A percentile compares a stretch with the other conserved stretches of the same genome.
Evolutionary conservation across 2,797 vertebrate species (phyloP).

Genomic region (Brachymystax lenok): DNA sequence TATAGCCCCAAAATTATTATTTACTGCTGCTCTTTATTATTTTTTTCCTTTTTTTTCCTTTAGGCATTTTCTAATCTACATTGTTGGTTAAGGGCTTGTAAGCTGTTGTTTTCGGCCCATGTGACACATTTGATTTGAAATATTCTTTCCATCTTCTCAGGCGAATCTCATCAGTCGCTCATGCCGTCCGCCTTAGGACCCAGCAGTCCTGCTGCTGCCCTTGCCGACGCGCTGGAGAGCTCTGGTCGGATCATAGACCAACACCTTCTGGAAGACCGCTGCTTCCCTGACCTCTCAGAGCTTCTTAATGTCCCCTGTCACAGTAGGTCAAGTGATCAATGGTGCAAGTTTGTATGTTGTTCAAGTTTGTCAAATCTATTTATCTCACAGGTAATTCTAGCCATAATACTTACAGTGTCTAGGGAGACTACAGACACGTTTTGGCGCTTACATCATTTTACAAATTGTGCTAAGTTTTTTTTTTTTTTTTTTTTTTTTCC

Average conservation of each 20-base stretch:
- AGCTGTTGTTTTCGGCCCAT: no score
- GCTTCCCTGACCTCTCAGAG: slow-evolving; percentile 91
- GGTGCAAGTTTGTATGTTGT: background rate
- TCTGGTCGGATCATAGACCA: slow-evolving; percentile 87
- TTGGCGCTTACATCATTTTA: background rate
- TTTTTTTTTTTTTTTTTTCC: no score
- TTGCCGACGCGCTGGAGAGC: slow-evolving; percentile 85
- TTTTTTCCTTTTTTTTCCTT: no score
- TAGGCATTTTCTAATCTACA: no score
- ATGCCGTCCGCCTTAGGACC: slow-evolving; percentile 82
- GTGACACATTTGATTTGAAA: background rate
- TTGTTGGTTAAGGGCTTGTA: background rate
- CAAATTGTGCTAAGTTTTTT: background rate
- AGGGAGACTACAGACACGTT: background rate
- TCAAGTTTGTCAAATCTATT: background rate
- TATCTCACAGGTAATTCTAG: background rate
- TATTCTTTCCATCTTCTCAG: background rate
- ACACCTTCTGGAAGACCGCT: slow-evolving; percentile 89
- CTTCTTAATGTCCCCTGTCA: slow-evolving; percentile 86
- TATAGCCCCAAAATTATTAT: no score
- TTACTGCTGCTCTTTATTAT: no score
- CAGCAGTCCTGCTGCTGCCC: slow-evolving; percentile 70
- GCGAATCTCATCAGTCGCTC: background rate
- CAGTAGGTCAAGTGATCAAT: slow-evolving; percentile 71
- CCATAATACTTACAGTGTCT: background rate